Conservation (phyloP, 2,797 vertebrate species). For the Orientallactaga sibirica region DNA sequence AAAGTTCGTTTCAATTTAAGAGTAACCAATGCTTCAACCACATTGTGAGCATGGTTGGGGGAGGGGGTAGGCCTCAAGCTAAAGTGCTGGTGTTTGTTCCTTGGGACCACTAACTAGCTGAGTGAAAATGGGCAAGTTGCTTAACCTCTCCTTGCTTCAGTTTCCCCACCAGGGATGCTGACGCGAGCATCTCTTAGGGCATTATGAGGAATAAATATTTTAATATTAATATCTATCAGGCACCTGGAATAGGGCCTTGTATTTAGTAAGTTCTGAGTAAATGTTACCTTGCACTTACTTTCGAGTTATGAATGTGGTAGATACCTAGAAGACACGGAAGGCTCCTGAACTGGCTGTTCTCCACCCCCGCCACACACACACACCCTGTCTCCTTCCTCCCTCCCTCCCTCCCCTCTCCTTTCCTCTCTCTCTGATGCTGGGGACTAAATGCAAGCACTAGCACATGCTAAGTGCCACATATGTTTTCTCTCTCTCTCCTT, state of each 20-base stretch:
- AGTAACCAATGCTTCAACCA: not conserved
- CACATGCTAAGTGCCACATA: too few relatives aligned
- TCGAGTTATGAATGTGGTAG: not conserved
- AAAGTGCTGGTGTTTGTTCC: not conserved
- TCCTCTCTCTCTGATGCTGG: too few relatives aligned
- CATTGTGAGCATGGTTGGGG: not conserved
- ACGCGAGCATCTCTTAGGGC: not conserved
- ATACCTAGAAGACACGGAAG: not conserved
- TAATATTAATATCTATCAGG: not conserved
- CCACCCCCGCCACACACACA: too few relatives aligned
- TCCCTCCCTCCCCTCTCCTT: too few relatives aligned
- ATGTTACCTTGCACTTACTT: not conserved
- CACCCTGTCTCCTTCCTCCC: too few relatives aligned
- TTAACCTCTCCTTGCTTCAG: not conserved
- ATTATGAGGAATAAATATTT: not conserved
- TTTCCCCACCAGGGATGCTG: not conserved
- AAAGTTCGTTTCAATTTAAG: constrained; percentile 2
- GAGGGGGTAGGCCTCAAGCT: not conserved
- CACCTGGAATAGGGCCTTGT: not conserved
- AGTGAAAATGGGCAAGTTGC: not conserved
- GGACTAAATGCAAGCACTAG: too few relatives aligned
- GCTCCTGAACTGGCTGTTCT: not conserved
- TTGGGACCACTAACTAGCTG: not conserved
- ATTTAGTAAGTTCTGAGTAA: not conserved
- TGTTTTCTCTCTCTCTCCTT: too few relatives aligned